phyloP scores from a whole-genome alignment of 2,888 invertebrate genomes.

The Spodoptera picta region DNA sequence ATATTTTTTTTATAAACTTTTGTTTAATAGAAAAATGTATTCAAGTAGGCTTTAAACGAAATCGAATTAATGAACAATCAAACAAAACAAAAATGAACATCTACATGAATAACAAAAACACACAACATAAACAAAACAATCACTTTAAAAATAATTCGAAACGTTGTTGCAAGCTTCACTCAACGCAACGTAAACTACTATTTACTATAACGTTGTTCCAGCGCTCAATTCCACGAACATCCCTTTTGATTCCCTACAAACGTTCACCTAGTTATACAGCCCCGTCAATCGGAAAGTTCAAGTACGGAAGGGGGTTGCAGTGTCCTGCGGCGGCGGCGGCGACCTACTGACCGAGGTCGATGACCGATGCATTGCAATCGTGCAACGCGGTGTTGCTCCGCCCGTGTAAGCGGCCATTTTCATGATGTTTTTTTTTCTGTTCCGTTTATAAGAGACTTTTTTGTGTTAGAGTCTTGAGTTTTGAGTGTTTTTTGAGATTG shows the following conservation, averaged over 20 bases:
- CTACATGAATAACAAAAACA: slow-evolving; percentile 13
- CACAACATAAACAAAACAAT: slow-evolving; percentile 7
- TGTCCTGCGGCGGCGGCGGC: slow-evolving; percentile 68
- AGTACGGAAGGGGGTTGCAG: slow-evolving; percentile 67
- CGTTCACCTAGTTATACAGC: slow-evolving; percentile 25
- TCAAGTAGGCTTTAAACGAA: no score
- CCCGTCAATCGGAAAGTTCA: slow-evolving; percentile 75
- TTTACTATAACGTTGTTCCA: slow-evolving; percentile 26
- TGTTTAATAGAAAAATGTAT: no score
- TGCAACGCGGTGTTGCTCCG: slow-evolving; percentile 33
- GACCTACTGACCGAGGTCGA: slow-evolving; percentile 86
- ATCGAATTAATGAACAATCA: background rate
- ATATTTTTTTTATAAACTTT: no score
- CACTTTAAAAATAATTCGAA: slow-evolving; percentile 4
- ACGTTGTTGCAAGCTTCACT: slow-evolving; percentile 23
- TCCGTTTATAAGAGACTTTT: slow-evolving; percentile 22
- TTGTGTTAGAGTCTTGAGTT: slow-evolving; percentile 19
- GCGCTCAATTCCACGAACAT: slow-evolving; percentile 34
- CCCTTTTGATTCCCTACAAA: slow-evolving; percentile 36
- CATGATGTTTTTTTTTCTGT: slow-evolving; percentile 23
- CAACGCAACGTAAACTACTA: slow-evolving; percentile 18
- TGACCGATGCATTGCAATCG: slow-evolving; percentile 74
- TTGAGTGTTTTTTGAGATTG: background rate
- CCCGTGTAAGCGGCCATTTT: slow-evolving; percentile 32
- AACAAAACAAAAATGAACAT: background rate